phyloP scores from a whole-genome alignment of 2,888 invertebrate species.

The Cephus spinipes region DNA sequence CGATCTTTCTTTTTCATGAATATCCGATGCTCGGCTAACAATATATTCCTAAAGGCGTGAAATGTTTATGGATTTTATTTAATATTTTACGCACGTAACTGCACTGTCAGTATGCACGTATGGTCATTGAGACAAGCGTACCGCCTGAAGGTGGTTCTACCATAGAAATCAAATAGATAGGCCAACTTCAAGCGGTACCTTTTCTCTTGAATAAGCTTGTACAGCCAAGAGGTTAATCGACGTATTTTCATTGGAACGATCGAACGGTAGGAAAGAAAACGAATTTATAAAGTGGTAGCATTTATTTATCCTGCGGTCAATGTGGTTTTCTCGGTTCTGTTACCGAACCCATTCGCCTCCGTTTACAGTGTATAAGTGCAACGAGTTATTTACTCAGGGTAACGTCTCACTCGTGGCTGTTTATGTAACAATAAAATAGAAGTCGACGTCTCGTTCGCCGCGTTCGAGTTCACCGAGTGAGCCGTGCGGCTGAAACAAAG shows the following conservation, averaged over 20 bases:
- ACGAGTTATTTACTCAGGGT: background rate
- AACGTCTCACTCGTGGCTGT: background rate
- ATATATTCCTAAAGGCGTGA: background rate
- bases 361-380: background rate
- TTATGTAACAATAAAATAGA: conserved; percentile 6
- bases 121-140: background rate
- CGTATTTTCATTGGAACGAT: background rate
- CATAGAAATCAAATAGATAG: background rate
- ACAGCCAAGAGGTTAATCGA: background rate
- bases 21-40: background rate
- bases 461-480: background rate
- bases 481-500: background rate
- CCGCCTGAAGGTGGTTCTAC: background rate
- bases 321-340: background rate
- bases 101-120: background rate
- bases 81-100: background rate
- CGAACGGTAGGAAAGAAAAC: background rate
- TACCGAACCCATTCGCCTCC: background rate
- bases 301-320: background rate
- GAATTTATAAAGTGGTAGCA: background rate
- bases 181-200: background rate
- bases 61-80: background rate
- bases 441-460: background rate
- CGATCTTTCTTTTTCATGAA: background rate
- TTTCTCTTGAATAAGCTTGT: background rate